A percentile compares a stretch with the other conserved stretches of the same genome.
These are phyloP conservation scores for Thera britannica DNA, from an alignment of 2,888 invertebrate species.

Conservation along the genomic window DNA sequence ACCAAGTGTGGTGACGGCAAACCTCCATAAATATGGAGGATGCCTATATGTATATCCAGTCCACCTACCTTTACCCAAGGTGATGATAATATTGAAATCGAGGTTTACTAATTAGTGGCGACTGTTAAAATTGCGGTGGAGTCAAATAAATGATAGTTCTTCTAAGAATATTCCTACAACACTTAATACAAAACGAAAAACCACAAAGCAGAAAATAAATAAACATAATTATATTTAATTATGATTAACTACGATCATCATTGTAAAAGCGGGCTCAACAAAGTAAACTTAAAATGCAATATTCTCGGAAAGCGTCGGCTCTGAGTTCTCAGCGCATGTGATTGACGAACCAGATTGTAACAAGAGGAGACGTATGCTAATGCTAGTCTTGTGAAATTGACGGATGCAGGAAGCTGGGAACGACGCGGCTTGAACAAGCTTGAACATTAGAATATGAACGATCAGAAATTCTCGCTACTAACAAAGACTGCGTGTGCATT, in stretches of 20 bases:
- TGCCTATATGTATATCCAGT: too few relatives aligned
- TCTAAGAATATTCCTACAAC: too few relatives aligned
- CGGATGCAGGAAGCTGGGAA: constrained; percentile 30
- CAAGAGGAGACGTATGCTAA: constrained; percentile 40
- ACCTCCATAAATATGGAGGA: too few relatives aligned
- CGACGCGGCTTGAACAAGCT: constrained; percentile 7
- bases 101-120: too few relatives aligned
- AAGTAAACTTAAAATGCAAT: constrained; percentile 30
- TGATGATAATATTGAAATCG: too few relatives aligned
- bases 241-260: not conserved
- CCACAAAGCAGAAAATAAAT: too few relatives aligned
- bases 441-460: constrained; percentile 12
- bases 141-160: too few relatives aligned
- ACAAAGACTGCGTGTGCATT: not conserved
- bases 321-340: constrained; percentile 28
- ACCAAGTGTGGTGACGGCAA: too few relatives aligned
- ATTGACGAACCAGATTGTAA: constrained; percentile 36
- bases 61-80: too few relatives aligned
- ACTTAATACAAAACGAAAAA: too few relatives aligned
- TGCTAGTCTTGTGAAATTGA: constrained; percentile 30
- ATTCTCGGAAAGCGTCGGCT: constrained; percentile 36
- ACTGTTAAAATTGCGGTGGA: too few relatives aligned
- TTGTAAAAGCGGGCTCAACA: not conserved
- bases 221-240: not conserved
- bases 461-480: not conserved